A percentile compares a stretch with the other conserved stretches of the same genome.
Conservation (phyloP, 2,888 invertebrate genomes). For the Trachelus tabidus region DNA sequence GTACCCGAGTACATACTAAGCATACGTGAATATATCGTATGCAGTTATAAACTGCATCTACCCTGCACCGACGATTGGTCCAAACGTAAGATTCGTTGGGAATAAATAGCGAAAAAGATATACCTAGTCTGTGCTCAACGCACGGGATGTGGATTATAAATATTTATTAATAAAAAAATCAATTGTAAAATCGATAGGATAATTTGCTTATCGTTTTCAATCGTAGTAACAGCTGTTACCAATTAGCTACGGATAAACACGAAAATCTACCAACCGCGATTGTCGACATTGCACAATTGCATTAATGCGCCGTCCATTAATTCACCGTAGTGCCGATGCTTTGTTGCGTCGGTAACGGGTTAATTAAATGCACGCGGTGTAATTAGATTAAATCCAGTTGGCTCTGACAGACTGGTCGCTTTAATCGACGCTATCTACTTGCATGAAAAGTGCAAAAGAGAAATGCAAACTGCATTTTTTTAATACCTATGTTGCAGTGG, state of each 20-base stretch:
- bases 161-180: too few relatives aligned
- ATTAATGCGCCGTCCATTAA: background rate
- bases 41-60: too few relatives aligned
- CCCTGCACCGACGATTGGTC: too few relatives aligned
- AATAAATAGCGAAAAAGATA: too few relatives aligned
- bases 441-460: background rate
- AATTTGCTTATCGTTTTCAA: background rate
- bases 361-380: background rate
- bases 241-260: background rate
- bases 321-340: background rate
- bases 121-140: too few relatives aligned
- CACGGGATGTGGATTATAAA: too few relatives aligned
- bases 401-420: background rate
- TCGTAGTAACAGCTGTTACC: background rate
- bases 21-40: too few relatives aligned
- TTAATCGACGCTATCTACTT: background rate
- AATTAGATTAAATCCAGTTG: background rate
- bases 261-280: background rate
- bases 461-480: constrained; percentile 1
- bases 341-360: background rate
- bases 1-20: too few relatives aligned
- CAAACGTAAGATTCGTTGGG: too few relatives aligned
- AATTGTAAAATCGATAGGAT: background rate
- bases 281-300: background rate
- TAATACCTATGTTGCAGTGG: constrained; percentile 69